phyloP scores from a whole-genome alignment of 1,140 invertebrate species.

The Nilaparvata lugens region DNA sequence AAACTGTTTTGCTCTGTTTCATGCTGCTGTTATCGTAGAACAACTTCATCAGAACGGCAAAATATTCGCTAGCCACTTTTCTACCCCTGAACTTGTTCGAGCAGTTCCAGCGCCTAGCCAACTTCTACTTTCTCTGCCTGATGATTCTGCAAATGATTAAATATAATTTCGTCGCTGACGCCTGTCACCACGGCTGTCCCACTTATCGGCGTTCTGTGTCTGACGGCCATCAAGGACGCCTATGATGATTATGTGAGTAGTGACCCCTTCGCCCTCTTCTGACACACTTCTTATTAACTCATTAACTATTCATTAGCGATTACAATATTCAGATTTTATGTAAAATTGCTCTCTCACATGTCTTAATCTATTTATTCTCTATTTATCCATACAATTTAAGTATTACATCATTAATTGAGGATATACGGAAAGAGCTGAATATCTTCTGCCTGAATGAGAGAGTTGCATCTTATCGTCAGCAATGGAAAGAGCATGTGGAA shows the following conservation, averaged over 20 bases:
- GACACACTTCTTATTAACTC: too few relatives aligned
- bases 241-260: constrained; percentile 96
- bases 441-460: too few relatives aligned
- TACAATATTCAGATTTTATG: too few relatives aligned
- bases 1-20: background rate
- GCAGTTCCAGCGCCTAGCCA: constrained; percentile 93
- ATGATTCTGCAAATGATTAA: constrained; percentile 91
- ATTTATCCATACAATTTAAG: too few relatives aligned
- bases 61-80: constrained; percentile 92
- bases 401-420: too few relatives aligned
- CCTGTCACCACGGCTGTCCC: constrained; percentile 96
- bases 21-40: constrained; percentile 61
- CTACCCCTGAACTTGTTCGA: constrained; percentile 91
- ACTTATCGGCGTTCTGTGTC: constrained; percentile 85
- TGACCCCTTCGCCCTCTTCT: too few relatives aligned
- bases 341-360: background rate
- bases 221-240: constrained; percentile 96
- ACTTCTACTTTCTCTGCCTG: constrained; percentile 95
- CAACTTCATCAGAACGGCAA: constrained; percentile 98
- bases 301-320: background rate
- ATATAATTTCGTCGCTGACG: constrained; percentile 93
- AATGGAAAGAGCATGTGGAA: too few relatives aligned
- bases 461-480: too few relatives aligned
- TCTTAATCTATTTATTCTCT: too few relatives aligned
- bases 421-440: too few relatives aligned